phyloP scores from a whole-genome alignment of 2,888 invertebrate species.

The Digitonthophagus gazella region DNA sequence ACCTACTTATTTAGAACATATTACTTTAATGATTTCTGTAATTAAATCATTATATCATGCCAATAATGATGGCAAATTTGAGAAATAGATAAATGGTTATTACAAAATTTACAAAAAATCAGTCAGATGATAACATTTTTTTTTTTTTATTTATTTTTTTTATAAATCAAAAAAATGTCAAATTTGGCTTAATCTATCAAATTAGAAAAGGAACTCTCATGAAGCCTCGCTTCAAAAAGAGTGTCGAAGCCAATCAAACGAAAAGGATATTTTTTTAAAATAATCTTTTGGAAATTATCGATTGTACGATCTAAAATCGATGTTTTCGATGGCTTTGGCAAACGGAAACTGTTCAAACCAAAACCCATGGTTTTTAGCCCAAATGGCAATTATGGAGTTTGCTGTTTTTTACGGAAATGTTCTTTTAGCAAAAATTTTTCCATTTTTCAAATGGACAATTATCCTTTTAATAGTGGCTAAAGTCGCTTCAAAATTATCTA shows the following conservation, averaged over 20 bases:
- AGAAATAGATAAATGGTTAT: too few relatives aligned
- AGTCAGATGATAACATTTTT: too few relatives aligned
- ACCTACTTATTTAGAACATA: too few relatives aligned
- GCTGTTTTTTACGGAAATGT: background rate
- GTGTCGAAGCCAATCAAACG: background rate
- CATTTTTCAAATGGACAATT: background rate
- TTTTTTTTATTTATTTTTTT: too few relatives aligned
- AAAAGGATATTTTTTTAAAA: background rate
- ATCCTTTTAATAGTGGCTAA: background rate
- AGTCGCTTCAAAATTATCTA: background rate
- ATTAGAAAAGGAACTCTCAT: background rate
- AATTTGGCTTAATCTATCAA: background rate
- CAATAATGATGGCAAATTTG: too few relatives aligned
- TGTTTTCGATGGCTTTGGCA: background rate
- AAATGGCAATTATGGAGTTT: background rate
- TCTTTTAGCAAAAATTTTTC: background rate
- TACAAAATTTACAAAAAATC: too few relatives aligned
- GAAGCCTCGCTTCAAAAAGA: background rate
- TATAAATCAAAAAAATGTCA: too few relatives aligned
- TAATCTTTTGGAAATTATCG: background rate
- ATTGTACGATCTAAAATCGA: background rate
- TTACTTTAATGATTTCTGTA: too few relatives aligned
- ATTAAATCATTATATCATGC: too few relatives aligned
- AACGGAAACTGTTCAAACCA: background rate
- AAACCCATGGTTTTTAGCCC: background rate